phyloP scores from a whole-genome alignment of 2,888 invertebrate genomes.

The Yponomeuta cagnagella region DNA sequence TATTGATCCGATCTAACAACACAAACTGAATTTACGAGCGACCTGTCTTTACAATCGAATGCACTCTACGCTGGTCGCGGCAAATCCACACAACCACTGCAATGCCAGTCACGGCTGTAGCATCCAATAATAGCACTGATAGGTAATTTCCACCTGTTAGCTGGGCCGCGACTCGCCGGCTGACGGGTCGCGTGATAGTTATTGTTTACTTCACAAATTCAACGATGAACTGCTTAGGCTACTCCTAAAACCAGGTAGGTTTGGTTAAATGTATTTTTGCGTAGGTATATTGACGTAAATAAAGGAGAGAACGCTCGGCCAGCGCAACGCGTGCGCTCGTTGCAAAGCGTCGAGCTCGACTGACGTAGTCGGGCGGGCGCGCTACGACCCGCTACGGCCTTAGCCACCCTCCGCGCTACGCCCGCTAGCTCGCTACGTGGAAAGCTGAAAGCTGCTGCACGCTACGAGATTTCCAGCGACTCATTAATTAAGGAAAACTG shows the following conservation, averaged over 20 bases:
- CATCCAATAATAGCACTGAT: conserved; percentile 48
- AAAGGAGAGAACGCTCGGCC: conserved; percentile 21
- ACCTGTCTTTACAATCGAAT: conserved; percentile 37
- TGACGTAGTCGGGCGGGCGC: conserved; percentile 48
- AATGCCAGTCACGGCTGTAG: conserved; percentile 33
- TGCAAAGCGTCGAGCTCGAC: conserved; percentile 47
- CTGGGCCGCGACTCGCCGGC: conserved; percentile 18
- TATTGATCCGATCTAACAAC: conserved; percentile 14
- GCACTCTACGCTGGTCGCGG: conserved; percentile 40
- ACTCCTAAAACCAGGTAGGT: not conserved
- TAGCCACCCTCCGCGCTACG: conserved; percentile 58
- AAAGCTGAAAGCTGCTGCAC: conserved; percentile 29
- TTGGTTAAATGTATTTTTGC: not conserved
- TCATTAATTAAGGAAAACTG: not conserved
- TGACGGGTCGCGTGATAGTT: not conserved
- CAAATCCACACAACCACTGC: conserved; percentile 45
- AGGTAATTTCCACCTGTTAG: conserved; percentile 56
- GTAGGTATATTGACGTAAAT: conserved; percentile 30
- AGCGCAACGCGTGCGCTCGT: conserved; percentile 31
- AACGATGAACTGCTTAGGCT: not conserved
- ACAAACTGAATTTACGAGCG: conserved; percentile 19
- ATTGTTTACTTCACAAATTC: not conserved
- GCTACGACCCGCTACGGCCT: conserved; percentile 38
- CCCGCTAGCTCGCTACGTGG: conserved; percentile 41
- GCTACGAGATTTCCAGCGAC: conserved; percentile 43